phyloP scores from a whole-genome alignment of 2,797 vertebrate species.

The Artibeus lituratus region DNA sequence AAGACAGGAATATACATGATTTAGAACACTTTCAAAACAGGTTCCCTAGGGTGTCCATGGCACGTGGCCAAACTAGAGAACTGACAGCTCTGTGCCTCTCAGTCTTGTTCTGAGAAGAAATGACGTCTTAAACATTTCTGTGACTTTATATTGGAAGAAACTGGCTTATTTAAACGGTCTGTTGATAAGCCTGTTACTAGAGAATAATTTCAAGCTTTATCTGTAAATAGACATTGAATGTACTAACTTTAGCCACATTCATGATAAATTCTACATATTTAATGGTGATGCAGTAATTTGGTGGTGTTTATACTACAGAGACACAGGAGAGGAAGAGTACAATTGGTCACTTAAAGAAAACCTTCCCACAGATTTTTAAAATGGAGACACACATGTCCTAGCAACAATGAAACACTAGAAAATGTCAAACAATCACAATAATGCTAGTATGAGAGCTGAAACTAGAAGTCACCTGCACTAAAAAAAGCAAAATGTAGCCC shows the following conservation, averaged over 20 bases:
- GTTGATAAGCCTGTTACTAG: not conserved
- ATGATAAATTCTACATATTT: not conserved
- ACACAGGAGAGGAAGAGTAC: not conserved
- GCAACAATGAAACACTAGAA: not conserved
- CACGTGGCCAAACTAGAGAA: not conserved
- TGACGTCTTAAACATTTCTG: not conserved
- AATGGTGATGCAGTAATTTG: not conserved
- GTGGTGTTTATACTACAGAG: not conserved
- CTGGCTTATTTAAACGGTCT: not conserved
- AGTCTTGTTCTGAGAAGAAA: not conserved
- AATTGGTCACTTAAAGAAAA: not conserved
- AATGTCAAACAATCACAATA: not conserved
- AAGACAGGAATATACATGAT: slow-evolving; percentile 25
- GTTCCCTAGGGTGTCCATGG: not conserved
- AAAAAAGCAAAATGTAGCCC: not conserved
- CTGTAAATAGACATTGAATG: not conserved
- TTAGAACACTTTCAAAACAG: not conserved
- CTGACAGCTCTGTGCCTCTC: not conserved
- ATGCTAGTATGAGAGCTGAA: not conserved
- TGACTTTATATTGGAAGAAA: not conserved
- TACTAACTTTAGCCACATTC: not conserved
- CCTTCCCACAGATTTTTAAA: not conserved
- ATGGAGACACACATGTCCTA: not conserved
- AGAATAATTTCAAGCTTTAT: not conserved
- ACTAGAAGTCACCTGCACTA: not conserved